These are phyloP conservation scores for Lacanobia wlatinum DNA, from an alignment of 2,888 invertebrate species.

Conservation along the genomic window DNA sequence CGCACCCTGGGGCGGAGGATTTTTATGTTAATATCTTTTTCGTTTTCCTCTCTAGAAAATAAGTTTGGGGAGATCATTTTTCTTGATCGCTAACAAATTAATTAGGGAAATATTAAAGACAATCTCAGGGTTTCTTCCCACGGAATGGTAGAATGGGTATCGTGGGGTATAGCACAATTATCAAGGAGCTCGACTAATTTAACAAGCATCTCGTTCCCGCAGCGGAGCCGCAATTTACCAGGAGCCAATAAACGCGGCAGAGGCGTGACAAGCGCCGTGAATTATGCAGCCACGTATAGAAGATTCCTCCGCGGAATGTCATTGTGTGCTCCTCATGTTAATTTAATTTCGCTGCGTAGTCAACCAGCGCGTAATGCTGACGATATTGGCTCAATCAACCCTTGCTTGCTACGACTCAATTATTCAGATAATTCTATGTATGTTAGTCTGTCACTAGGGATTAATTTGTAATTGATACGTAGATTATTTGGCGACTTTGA, in stretches of 20 bases:
- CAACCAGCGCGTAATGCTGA: constrained; percentile 71
- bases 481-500: constrained; percentile 63
- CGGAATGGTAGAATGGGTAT: constrained; percentile 19
- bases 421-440: constrained; percentile 73
- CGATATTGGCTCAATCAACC: constrained; percentile 77
- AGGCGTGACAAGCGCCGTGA: constrained; percentile 70
- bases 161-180: constrained; percentile 54
- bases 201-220: constrained; percentile 54
- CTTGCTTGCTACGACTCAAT: constrained; percentile 69
- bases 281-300: constrained; percentile 73
- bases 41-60: constrained; percentile 47
- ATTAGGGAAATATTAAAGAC: constrained; percentile 36
- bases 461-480: constrained; percentile 71
- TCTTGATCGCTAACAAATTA: constrained; percentile 48
- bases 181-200: constrained; percentile 59
- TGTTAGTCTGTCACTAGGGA: constrained; percentile 60
- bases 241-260: constrained; percentile 73
- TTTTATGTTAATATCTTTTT: constrained; percentile 63
- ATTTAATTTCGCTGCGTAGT: constrained; percentile 82
- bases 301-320: constrained; percentile 70
- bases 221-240: constrained; percentile 64
- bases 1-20: constrained; percentile 45
- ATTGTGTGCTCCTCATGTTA: constrained; percentile 80
- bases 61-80: constrained; percentile 36
- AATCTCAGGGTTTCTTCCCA: constrained; percentile 13